These are phyloP conservation scores for Anthrax anthrax DNA, from an alignment of 2,888 invertebrate species.

Conservation along the genomic window DNA sequence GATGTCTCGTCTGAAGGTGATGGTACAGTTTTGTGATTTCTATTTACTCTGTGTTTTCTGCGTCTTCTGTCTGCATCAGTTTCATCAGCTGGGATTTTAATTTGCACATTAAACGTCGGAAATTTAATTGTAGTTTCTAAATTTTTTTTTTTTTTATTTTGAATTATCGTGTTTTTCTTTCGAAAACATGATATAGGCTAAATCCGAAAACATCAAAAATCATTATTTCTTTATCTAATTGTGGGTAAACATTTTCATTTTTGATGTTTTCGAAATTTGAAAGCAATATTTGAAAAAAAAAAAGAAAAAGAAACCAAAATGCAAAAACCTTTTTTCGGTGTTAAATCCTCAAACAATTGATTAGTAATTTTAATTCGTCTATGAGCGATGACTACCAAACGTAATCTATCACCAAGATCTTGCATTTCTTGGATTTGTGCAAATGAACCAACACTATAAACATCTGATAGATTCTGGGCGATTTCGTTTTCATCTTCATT, in stretches of 20 bases:
- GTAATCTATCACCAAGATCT: conserved; percentile 77
- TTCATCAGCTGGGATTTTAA: conserved; percentile 71
- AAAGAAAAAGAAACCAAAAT: too few relatives aligned
- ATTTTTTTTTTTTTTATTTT: not conserved
- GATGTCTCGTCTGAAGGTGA: not conserved
- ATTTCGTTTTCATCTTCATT: conserved; percentile 80
- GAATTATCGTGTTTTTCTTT: too few relatives aligned
- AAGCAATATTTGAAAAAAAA: too few relatives aligned
- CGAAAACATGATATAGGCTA: too few relatives aligned
- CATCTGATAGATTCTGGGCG: conserved; percentile 67
- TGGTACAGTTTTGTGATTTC: not conserved
- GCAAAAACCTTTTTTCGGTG: conserved; percentile 15
- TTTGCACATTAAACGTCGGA: conserved; percentile 68
- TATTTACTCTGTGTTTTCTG: not conserved
- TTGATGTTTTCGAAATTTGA: too few relatives aligned
- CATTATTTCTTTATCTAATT: too few relatives aligned
- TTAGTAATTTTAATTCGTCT: conserved; percentile 69
- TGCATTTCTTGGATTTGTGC: conserved; percentile 97
- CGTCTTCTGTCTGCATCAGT: conserved; percentile 39
- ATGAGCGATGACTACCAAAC: conserved; percentile 91
- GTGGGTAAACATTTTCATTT: too few relatives aligned
- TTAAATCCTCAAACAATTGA: conserved; percentile 60
- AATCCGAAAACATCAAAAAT: too few relatives aligned
- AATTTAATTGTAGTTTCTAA: conserved; percentile 60
- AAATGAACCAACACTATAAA: conserved; percentile 86